A percentile compares a stretch with the other conserved stretches of the same genome.
These are phyloP conservation scores for Cerastis leucographa DNA, from an alignment of 2,888 invertebrate genomes.

Conservation along the genomic window DNA sequence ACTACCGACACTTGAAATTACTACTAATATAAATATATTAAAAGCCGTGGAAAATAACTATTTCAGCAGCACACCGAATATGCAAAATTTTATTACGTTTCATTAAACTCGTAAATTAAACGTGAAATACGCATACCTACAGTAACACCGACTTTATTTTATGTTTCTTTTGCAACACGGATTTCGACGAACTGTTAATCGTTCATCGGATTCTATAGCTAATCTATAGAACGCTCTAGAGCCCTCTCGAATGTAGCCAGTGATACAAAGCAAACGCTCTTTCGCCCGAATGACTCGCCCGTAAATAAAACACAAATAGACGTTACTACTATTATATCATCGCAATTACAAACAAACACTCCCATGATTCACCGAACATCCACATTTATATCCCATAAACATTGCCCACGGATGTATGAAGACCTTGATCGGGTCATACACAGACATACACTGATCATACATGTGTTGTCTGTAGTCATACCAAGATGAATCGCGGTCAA, in stretches of 20 bases:
- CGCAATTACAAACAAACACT: conserved; percentile 13
- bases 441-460: conserved; percentile 12
- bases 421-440: conserved; percentile 38
- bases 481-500: conserved; percentile 37
- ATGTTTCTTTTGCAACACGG: conserved; percentile 6
- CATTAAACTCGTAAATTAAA: conserved; percentile 24
- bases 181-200: conserved; percentile 12
- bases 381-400: conserved; percentile 33
- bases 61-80: not conserved
- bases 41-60: not conserved
- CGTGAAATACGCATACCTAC: conserved; percentile 4
- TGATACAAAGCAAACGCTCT: not conserved
- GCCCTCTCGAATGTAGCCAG: not conserved
- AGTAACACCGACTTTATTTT: not conserved
- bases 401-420: conserved; percentile 11
- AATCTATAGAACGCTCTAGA: not conserved
- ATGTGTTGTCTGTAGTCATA: not conserved
- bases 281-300: not conserved
- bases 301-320: conserved; percentile 40
- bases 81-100: conserved; percentile 6
- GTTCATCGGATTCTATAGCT: not conserved
- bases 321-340: conserved; percentile 41
- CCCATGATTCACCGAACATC: conserved; percentile 38
- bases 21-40: too few species aligned
- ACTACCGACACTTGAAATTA: too few species aligned